Percentiles rank a stretch among this genome's conserved stretches.
These are phyloP conservation scores for Datnioides undecimradiatus DNA, from an alignment of 2,113 vertebrate species.

Conservation along the genomic window DNA sequence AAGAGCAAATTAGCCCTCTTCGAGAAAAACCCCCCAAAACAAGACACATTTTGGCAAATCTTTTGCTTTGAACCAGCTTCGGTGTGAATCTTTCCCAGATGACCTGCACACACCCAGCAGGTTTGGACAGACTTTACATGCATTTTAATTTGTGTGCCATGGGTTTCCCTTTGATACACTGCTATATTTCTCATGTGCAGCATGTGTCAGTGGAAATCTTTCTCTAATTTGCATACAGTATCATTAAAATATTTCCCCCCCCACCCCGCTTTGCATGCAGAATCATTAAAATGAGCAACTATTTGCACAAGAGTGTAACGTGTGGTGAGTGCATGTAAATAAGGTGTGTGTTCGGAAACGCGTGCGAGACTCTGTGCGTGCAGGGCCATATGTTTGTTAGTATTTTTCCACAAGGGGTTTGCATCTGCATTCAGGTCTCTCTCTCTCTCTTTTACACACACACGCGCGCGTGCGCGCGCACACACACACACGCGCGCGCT, in stretches of 20 bases:
- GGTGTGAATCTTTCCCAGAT: constrained; percentile 16
- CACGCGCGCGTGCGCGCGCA: constrained; percentile 15
- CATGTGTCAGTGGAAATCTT: constrained; percentile 26
- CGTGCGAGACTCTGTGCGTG: not conserved
- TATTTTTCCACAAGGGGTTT: constrained; percentile 68
- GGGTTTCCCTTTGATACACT: constrained; percentile 51
- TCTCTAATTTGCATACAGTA: constrained; percentile 54
- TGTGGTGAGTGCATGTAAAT: constrained; percentile 36
- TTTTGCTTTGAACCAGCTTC: not conserved
- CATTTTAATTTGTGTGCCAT: constrained; percentile 47
- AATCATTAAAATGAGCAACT: constrained; percentile 51
- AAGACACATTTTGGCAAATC: constrained; percentile 2
- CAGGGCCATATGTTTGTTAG: constrained; percentile 57
- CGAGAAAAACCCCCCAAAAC: not conserved
- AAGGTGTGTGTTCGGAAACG: constrained; percentile 1
- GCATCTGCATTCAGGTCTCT: constrained; percentile 67
- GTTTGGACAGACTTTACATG: constrained; percentile 29
- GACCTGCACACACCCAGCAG: constrained; percentile 9
- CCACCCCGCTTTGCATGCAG: constrained; percentile 39
- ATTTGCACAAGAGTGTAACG: constrained; percentile 55
- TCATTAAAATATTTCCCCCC: constrained; percentile 44
- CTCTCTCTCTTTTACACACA: not conserved
- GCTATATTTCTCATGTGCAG: constrained; percentile 37
- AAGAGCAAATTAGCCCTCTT: not conserved
- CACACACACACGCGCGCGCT: constrained; percentile 38